phyloP scores from a whole-genome alignment of 2,113 vertebrate genomes.

The Leuciscus idus region DNA sequence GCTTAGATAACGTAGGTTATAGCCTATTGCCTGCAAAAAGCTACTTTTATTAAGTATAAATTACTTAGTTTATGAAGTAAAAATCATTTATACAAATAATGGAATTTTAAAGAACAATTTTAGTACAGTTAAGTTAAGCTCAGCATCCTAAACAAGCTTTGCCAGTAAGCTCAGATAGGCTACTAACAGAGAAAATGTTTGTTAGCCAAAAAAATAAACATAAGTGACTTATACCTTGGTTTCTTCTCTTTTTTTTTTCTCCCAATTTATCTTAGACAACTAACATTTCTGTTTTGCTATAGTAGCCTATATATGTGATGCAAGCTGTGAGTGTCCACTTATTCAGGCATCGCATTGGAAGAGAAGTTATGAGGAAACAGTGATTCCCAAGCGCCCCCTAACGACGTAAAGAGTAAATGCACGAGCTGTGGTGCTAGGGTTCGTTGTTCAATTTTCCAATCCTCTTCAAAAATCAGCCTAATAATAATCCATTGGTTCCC shows the following conservation, averaged over 20 bases:
- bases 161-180: not conserved
- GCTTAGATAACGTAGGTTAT: not conserved
- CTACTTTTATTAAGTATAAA: not conserved
- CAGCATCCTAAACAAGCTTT: conserved; percentile 7
- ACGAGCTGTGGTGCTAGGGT: not conserved
- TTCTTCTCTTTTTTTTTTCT: no score
- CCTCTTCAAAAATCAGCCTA: not conserved
- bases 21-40: not conserved
- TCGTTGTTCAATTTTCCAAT: not conserved
- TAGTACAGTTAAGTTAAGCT: not conserved
- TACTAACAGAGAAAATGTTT: not conserved
- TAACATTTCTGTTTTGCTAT: not conserved
- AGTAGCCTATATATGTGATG: not conserved
- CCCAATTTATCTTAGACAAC: not conserved
- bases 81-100: not conserved
- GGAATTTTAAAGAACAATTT: not conserved
- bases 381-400: conserved; percentile 72
- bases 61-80: not conserved
- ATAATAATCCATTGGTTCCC: not conserved
- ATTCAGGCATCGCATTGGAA: not conserved
- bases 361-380: conserved; percentile 49
- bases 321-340: not conserved
- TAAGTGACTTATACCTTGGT: not conserved
- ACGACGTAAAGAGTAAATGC: conserved; percentile 43
- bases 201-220: not conserved